These are phyloP conservation scores for Euplagia quadripunctaria DNA, from an alignment of 2,888 invertebrate genomes.

Conservation along the genomic window DNA sequence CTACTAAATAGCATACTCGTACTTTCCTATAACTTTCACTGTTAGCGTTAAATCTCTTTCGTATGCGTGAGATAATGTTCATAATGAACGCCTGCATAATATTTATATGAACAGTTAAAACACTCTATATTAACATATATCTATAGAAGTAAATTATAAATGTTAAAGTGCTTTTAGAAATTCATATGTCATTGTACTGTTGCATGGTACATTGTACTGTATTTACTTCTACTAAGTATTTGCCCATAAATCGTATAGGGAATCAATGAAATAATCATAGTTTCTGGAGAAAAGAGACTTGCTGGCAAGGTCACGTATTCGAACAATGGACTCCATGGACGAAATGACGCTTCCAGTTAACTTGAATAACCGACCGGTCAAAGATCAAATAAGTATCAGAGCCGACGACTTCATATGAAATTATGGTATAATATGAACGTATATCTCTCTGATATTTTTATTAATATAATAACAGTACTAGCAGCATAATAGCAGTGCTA, in stretches of 20 bases:
- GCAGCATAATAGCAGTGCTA: no score
- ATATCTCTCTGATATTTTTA: no score
- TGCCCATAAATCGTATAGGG: not conserved
- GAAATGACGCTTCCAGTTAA: slow-evolving; percentile 66
- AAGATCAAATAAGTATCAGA: slow-evolving; percentile 51
- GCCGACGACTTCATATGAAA: not conserved
- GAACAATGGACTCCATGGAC: slow-evolving; percentile 69
- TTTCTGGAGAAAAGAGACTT: slow-evolving; percentile 45
- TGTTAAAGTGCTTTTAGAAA: no score
- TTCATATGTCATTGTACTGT: no score
- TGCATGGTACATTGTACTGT: not conserved
- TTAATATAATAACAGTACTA: not conserved
- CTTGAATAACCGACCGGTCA: slow-evolving; percentile 60
- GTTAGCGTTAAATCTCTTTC: not conserved
- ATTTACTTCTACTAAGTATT: slow-evolving; percentile 5
- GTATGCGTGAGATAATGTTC: not conserved
- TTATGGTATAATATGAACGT: no score
- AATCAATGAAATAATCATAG: slow-evolving; percentile 32
- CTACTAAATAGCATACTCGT: not conserved
- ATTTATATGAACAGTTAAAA: not conserved
- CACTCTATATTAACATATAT: not conserved
- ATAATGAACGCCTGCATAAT: not conserved
- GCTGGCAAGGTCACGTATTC: slow-evolving; percentile 74
- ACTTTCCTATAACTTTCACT: not conserved
- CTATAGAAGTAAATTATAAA: not conserved